Conservation (phyloP, 2,797 vertebrate genomes). For the Moxostoma hubbsi region DNA sequence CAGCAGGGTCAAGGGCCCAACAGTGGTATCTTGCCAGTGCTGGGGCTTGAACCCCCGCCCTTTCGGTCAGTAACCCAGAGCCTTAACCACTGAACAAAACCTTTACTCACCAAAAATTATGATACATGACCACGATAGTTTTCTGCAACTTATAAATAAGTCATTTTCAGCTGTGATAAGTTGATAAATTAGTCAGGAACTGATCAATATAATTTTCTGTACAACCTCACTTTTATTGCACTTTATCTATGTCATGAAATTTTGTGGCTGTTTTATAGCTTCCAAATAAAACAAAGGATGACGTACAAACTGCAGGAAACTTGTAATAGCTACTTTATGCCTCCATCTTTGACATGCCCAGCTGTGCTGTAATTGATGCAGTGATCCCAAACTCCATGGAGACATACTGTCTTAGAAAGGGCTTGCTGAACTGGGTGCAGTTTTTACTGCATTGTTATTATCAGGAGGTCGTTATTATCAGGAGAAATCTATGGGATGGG, state of each 20-base stretch:
- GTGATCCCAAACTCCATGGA: constrained; percentile 41
- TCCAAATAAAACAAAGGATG: constrained; percentile 41
- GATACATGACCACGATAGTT: neutral
- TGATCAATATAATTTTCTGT: neutral
- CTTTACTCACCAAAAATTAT: too few species aligned
- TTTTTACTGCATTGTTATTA: neutral
- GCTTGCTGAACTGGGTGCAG: neutral
- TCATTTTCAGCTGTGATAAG: neutral
- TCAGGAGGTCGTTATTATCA: constrained; percentile 1
- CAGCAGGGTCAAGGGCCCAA: too few species aligned
- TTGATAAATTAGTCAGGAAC: neutral
- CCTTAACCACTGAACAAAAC: too few species aligned
- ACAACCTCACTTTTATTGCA: neutral
- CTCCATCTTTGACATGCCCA: constrained; percentile 46
- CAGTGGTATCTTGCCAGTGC: too few species aligned
- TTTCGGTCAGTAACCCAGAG: too few species aligned
- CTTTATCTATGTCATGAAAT: constrained; percentile 34
- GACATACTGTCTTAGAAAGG: constrained; percentile 17
- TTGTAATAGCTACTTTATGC: constrained; percentile 41
- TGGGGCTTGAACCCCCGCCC: too few species aligned
- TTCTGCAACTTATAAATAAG: neutral
- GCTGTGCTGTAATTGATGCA: constrained; percentile 51
- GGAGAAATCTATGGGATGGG: constrained; percentile 6
- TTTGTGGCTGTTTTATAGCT: constrained; percentile 14
- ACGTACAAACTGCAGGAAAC: constrained; percentile 42